Evolutionary conservation across 2,113 vertebrate species (phyloP).

Genomic region (Limanda limanda): DNA sequence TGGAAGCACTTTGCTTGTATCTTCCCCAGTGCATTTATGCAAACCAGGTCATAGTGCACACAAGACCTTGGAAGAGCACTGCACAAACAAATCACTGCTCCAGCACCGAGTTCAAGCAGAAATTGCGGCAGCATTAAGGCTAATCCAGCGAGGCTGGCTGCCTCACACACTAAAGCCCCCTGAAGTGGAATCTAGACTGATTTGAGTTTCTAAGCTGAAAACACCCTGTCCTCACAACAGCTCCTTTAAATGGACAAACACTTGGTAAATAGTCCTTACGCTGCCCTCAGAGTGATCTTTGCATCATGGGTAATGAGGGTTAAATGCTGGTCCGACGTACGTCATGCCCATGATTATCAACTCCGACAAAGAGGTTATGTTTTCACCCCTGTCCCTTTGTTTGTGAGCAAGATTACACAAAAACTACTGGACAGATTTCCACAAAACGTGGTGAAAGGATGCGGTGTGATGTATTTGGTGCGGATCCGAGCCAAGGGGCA

Average conservation of each 20-base stretch:
- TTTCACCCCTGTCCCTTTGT: too few relatives aligned
- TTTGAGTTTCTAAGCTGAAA: constrained; percentile 40
- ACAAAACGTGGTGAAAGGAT: too few relatives aligned
- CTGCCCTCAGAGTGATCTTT: too few relatives aligned
- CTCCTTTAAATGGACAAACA: neutral
- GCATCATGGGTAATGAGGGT: neutral
- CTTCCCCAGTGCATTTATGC: constrained; percentile 1
- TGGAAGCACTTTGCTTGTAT: neutral
- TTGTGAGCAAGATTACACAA: too few relatives aligned
- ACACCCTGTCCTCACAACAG: neutral
- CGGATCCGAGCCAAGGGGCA: too few relatives aligned
- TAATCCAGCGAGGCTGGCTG: constrained; percentile 45
- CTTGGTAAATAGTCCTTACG: neutral
- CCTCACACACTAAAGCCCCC: constrained; percentile 21
- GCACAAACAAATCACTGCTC: constrained; percentile 11
- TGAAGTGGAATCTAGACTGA: constrained; percentile 25
- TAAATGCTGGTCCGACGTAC: neutral
- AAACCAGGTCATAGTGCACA: constrained; percentile 13
- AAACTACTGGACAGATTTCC: too few relatives aligned
- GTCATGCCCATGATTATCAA: neutral
- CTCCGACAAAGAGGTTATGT: too few relatives aligned
- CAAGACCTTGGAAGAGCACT: constrained; percentile 31
- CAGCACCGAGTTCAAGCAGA: constrained; percentile 11
- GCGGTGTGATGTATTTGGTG: too few relatives aligned
- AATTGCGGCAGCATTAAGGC: constrained; percentile 21